Base-by-base conservation (phyloP, 1,140 invertebrate genomes). In the Scaptomyza montana region DNA sequence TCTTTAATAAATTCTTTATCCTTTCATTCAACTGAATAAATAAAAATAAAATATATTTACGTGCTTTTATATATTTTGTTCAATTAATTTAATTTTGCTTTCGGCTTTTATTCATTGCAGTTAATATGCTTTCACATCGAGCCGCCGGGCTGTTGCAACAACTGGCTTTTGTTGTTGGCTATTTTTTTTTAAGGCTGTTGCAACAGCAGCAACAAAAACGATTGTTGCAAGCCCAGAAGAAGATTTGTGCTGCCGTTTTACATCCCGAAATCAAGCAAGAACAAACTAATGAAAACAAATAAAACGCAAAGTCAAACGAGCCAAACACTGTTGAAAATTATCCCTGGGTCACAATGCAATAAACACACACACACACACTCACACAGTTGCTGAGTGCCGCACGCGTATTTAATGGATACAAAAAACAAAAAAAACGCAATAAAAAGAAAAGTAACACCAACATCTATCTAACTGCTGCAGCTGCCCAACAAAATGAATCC, bases 271-370 rank as follows among this genome's bases (percentile, higher is more conserved):
- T 64, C 13, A 43, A 53, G 9, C 43, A 63, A 21, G 43, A 43
- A 25, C 33, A 63, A 63, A 43, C 47, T 33, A 39, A 56, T 39
- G 54, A 19, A 53, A 19, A 56, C 4, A 74, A 68, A 45, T 53
- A 84, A 73, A 72, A 63, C 72, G 71, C 70, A 79, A 86, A 85
- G 81, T 85, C 81, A 82, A 86, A 78, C 74, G 80, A 80, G 73
- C 77, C 77, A 7, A 5, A 77, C 69, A 75, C 81, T 71, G 78
- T 78, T 77, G 79, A 81, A 85, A 86, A 87, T 77, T 86, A 87
- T 86, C 60, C 74, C 39, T 69, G 45, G 71, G 65, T 63, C 71
- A 69, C 57, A 74, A 74, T 74, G 64, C 55, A 74, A 76, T 72
- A 76, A 66, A 72, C 77, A 78, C 61, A 76, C 70, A 74, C 57